phyloP scores from a whole-genome alignment of 2,888 invertebrate species.

The Melinopterus prodromus region DNA sequence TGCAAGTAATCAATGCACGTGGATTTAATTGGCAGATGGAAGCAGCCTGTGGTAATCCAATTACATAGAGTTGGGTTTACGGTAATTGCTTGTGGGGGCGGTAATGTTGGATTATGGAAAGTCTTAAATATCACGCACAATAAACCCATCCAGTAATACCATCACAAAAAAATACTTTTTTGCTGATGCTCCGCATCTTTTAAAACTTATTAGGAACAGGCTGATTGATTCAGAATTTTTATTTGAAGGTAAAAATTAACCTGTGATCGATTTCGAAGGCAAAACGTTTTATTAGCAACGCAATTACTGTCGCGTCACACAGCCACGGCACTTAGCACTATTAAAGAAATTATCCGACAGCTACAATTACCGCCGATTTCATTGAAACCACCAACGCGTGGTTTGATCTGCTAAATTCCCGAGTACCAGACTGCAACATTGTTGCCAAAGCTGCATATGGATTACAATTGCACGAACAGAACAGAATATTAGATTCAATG shows the following conservation, averaged over 20 bases:
- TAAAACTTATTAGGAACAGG: conserved; percentile 42
- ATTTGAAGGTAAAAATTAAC: conserved; percentile 23
- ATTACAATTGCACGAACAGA: conserved; percentile 37
- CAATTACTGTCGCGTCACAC: conserved; percentile 40
- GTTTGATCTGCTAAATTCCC: conserved; percentile 48
- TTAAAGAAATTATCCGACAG: conserved; percentile 6
- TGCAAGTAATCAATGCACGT: too few species aligned
- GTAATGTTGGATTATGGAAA: too few species aligned
- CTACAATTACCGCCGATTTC: conserved; percentile 42
- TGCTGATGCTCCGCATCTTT: conserved; percentile 5
- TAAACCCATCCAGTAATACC: too few species aligned
- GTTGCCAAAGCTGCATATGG: conserved; percentile 43
- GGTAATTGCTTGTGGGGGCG: too few species aligned
- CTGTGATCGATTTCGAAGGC: conserved; percentile 38
- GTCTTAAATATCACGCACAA: too few species aligned
- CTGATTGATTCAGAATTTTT: conserved; percentile 39
- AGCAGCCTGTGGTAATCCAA: too few species aligned
- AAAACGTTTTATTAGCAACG: conserved; percentile 41
- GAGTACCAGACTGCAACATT: conserved; percentile 31
- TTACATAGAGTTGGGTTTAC: too few species aligned
- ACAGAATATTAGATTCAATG: conserved; percentile 10
- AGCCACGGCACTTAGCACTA: conserved; percentile 23
- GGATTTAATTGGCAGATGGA: too few species aligned
- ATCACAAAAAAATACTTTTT: not conserved
- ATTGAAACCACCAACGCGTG: conserved; percentile 45